Base-by-base conservation (phyloP, 2,113 vertebrate genomes). In the Naja naja region DNA sequence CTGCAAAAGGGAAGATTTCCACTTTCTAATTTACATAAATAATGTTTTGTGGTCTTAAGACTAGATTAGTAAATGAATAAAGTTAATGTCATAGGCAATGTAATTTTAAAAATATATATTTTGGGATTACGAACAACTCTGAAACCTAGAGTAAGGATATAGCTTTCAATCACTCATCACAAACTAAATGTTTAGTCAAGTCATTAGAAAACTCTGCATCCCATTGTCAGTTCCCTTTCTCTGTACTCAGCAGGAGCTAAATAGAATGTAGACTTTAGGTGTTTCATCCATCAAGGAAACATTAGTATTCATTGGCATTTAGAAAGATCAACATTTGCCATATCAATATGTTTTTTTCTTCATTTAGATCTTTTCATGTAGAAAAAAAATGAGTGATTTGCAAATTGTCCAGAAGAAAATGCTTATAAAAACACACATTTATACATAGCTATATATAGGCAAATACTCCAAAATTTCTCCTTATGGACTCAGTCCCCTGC, bases 231-330 rank as follows among this genome's bases (percentile, higher is more conserved):
- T n/a, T 43, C 30, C 45, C 9, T 87, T 93, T 90, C 10, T 25
- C 39, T 89, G 16, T 53, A 81, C 52, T 58, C 92, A 87, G 89
- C 45, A 87, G 47, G 81, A 64, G 4, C 12, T 86, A 90, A 86
- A 93, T 93, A 47, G 16, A 47, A 90, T 90, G 81, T 34, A 60
- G 81, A 56, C 92, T 56, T 93, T 90, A 43, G 74, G 74, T 93
- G 22, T 56, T 27, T 49, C 56, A 87, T 93, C 43, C 4, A 93
- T 93, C 55, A 90, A 18, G 74, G 53, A 93, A 89, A 90, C 27
- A 56, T 60, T 85, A 87, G 30, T n/a, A 86, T 43, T 93, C 92
- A 93, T 90, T 87, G 89, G 34, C 47, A 64, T 90, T 85, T 53
- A 64, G 88, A 60, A 47, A 93, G 23, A 93, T 87, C 55, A 90